These are phyloP conservation scores for Speoplatyrhinus poulsoni DNA, from an alignment of 2,113 vertebrate species.

Conservation along the genomic window DNA sequence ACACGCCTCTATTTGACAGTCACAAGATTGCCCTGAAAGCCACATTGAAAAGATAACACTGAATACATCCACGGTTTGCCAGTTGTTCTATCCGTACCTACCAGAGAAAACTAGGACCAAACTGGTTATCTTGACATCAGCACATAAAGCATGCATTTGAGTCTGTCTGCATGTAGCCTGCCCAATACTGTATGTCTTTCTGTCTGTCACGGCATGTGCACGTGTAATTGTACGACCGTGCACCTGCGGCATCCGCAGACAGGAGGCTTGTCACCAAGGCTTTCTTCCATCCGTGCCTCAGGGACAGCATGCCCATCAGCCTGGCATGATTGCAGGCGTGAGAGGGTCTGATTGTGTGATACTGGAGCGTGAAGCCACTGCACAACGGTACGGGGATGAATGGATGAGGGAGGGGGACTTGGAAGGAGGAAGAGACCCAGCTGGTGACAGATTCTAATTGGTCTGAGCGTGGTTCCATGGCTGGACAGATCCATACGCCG, in stretches of 20 bases:
- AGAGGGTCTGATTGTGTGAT: conserved; percentile 63
- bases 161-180: not conserved
- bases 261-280: conserved; percentile 45
- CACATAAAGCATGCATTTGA: not conserved
- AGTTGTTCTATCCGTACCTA: conserved; percentile 43
- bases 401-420: conserved; percentile 26
- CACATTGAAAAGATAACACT: conserved; percentile 16
- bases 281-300: conserved; percentile 43
- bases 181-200: not conserved
- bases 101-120: conserved; percentile 49
- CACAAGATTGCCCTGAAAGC: conserved; percentile 3
- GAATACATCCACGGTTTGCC: not conserved
- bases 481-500: conserved; percentile 74
- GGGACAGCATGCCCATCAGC: conserved; percentile 58
- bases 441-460: conserved; percentile 76
- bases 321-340: conserved; percentile 60
- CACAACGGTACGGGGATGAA: conserved; percentile 39
- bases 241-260: conserved; percentile 14
- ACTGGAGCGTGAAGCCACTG: conserved; percentile 49
- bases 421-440: conserved; percentile 65
- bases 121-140: conserved; percentile 42
- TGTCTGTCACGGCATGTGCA: conserved; percentile 24
- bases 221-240: conserved; percentile 24
- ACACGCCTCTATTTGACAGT: conserved; percentile 6
- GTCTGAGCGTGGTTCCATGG: conserved; percentile 71